Evolutionary conservation across 2,113 vertebrate species (phyloP).

Genomic region (Poicephalus meyeri): DNA sequence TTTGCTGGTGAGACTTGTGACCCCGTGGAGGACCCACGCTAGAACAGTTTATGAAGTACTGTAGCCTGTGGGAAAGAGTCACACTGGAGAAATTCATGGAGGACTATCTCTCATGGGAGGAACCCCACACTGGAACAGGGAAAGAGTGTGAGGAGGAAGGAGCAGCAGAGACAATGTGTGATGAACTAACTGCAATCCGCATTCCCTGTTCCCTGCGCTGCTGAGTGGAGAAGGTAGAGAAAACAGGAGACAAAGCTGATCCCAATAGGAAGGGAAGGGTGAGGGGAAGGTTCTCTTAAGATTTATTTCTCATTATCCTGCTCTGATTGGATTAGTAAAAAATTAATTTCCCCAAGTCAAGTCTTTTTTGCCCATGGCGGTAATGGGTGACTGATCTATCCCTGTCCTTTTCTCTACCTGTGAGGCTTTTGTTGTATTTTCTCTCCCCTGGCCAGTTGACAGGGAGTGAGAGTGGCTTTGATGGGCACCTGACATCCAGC

Average conservation of each 20-base stretch:
- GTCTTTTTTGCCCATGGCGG: background rate
- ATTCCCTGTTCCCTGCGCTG: background rate
- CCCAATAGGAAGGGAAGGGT: background rate
- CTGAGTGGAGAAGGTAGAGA: background rate
- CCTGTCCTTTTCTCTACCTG: accelerated
- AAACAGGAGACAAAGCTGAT: background rate
- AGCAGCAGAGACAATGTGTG: background rate
- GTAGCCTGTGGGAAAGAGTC: background rate
- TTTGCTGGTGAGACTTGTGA: background rate
- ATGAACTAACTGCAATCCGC: background rate
- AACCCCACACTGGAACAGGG: background rate
- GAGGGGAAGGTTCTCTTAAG: background rate
- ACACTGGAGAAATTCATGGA: background rate
- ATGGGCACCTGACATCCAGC: background rate
- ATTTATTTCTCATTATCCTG: background rate
- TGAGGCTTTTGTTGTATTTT: background rate
- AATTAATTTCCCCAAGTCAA: background rate
- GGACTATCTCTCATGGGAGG: background rate
- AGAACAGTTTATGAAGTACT: background rate
- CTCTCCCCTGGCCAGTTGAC: background rate
- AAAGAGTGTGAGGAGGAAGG: background rate
- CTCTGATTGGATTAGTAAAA: background rate
- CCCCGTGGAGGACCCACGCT: accelerated
- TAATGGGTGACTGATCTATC: background rate
- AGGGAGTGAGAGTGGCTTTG: background rate